Conservation (phyloP, 2,888 invertebrate species). For the Tenodera sinensis region DNA sequence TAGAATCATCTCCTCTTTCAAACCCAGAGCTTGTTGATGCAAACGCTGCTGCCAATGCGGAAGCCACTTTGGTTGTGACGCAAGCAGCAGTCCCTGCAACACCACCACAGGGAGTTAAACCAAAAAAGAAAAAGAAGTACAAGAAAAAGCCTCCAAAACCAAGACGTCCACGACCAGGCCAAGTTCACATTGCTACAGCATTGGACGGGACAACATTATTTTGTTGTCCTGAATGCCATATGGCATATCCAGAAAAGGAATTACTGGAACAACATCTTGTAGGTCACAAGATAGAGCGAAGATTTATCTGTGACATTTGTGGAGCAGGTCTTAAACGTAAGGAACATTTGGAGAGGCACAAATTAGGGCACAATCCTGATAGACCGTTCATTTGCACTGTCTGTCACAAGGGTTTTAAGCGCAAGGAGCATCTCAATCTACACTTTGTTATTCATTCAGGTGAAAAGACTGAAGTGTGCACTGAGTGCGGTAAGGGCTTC, state of each 20-base stretch:
- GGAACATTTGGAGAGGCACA: conserved; percentile 74
- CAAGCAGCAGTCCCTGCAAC: conserved; percentile 9
- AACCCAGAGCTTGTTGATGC: conserved; percentile 44
- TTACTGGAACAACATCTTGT: conserved; percentile 66
- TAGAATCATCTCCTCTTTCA: conserved; percentile 47
- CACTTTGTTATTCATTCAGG: conserved; percentile 83
- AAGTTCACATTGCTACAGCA: conserved; percentile 71
- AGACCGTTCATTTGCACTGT: conserved; percentile 74
- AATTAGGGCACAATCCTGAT: conserved; percentile 76
- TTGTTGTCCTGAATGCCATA: conserved; percentile 78
- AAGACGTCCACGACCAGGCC: conserved; percentile 73
- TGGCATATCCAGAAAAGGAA: conserved; percentile 78
- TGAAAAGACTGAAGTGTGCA: conserved; percentile 75
- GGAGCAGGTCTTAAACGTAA: conserved; percentile 61
- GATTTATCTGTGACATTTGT: conserved; percentile 42
- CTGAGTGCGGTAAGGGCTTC: conserved; percentile 63
- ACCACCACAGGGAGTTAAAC: conserved; percentile 32
- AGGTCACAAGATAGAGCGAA: conserved; percentile 73
- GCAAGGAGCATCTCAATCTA: conserved; percentile 77
- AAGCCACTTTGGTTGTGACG: conserved; percentile 8
- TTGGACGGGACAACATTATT: conserved; percentile 70
- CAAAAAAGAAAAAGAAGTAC: conserved; percentile 73
- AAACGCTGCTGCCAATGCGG: conserved; percentile 36
- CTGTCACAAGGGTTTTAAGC: conserved; percentile 73
- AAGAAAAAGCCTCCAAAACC: conserved; percentile 78